Percentiles rank a stretch among this genome's conserved stretches.
Evolutionary conservation across 2,113 vertebrate genomes (phyloP).

Genomic region (Clarias magur): DNA sequence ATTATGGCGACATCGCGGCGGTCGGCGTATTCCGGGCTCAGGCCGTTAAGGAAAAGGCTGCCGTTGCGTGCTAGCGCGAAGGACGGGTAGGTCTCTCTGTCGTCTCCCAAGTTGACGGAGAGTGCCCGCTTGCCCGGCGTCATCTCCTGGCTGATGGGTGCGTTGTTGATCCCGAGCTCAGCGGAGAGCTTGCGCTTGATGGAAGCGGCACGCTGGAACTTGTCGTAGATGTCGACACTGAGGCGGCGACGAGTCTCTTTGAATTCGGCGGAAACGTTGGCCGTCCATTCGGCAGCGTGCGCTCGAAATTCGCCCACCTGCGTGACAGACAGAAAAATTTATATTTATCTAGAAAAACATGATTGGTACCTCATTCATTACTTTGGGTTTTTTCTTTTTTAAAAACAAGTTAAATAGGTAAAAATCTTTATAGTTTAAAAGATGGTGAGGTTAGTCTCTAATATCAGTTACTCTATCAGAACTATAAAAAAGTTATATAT

Average conservation of each 20-base stretch:
- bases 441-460: neutral
- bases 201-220: slow-evolving; percentile 93
- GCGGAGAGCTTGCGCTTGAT: slow-evolving; percentile 96
- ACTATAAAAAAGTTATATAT: too few relatives aligned
- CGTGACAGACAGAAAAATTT: neutral
- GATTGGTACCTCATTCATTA: neutral
- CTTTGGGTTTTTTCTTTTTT: neutral
- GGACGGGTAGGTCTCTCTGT: slow-evolving; percentile 75
- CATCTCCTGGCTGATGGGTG: slow-evolving; percentile 82
- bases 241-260: slow-evolving; percentile 94
- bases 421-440: neutral
- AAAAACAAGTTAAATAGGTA: neutral
- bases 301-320: slow-evolving; percentile 96
- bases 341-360: neutral
- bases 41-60: slow-evolving; percentile 95
- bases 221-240: slow-evolving; percentile 97
- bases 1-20: slow-evolving; percentile 85
- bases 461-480: neutral
- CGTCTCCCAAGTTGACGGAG: slow-evolving; percentile 83
- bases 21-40: slow-evolving; percentile 86
- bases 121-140: slow-evolving; percentile 90
- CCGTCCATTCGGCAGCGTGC: slow-evolving; percentile 96
- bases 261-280: slow-evolving; percentile 96
- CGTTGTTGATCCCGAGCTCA: slow-evolving; percentile 84
- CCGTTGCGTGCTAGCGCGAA: slow-evolving; percentile 80